These are phyloP conservation scores for Scaptomyza tumidula DNA, from an alignment of 2,888 invertebrate species.

Conservation along the genomic window DNA sequence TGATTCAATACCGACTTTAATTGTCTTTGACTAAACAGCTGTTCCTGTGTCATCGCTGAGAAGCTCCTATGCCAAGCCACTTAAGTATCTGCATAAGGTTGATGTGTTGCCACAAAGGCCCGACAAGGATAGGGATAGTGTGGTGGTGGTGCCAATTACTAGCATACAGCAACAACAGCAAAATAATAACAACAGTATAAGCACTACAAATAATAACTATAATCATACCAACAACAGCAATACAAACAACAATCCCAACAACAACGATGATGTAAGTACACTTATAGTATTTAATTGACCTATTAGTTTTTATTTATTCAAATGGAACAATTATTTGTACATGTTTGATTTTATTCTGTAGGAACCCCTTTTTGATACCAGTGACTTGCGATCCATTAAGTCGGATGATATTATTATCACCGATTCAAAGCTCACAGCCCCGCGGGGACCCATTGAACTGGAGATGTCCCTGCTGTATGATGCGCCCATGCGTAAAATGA, in stretches of 20 bases:
- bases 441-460: constrained; percentile 89
- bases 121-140: constrained; percentile 79
- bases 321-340: too few species aligned
- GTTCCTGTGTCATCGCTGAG: constrained; percentile 84
- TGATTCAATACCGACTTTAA: constrained; percentile 6
- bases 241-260: constrained; percentile 85
- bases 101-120: constrained; percentile 60
- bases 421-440: constrained; percentile 83
- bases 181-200: constrained; percentile 51
- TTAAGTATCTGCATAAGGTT: constrained; percentile 74
- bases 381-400: constrained; percentile 83
- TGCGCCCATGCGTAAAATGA: constrained; percentile 95
- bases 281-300: not conserved
- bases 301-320: not conserved
- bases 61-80: constrained; percentile 88
- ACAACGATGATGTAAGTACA: constrained; percentile 88
- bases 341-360: constrained; percentile 40
- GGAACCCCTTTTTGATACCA: constrained; percentile 85
- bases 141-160: constrained; percentile 85
- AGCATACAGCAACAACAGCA: constrained; percentile 83
- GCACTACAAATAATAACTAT: constrained; percentile 86
- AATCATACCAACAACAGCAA: constrained; percentile 82
- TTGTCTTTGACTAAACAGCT: constrained; percentile 15
- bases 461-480: constrained; percentile 96
- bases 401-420: constrained; percentile 84